These are phyloP conservation scores for Ips nitidus DNA, from an alignment of 1,140 invertebrate genomes.

Conservation along the genomic window DNA sequence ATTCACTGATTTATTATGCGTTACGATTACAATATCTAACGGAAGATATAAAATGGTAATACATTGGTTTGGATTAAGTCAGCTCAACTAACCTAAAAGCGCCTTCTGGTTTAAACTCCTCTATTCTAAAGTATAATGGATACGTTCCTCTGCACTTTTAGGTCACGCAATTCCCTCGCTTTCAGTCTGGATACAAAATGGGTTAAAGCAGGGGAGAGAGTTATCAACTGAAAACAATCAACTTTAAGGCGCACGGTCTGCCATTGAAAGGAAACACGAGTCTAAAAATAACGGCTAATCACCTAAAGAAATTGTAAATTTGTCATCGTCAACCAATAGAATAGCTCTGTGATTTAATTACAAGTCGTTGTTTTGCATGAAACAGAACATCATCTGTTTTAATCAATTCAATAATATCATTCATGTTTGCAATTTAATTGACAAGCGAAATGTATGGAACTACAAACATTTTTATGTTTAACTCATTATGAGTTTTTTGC, in stretches of 20 bases:
- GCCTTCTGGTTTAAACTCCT: too few species aligned
- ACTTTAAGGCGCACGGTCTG: neutral
- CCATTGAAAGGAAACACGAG: constrained; percentile 3
- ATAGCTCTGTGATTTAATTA: neutral
- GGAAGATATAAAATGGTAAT: too few species aligned
- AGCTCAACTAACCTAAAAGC: too few species aligned
- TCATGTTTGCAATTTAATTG: too few species aligned
- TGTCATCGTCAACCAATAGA: neutral
- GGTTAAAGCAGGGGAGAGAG: constrained; percentile 1
- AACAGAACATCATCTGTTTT: too few species aligned
- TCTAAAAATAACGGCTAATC: constrained; percentile 7
- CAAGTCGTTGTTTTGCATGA: neutral
- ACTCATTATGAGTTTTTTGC: too few species aligned
- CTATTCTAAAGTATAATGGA: neutral
- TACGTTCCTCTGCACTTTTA: constrained; percentile 1
- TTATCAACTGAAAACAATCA: constrained; percentile 19
- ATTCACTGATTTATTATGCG: too few species aligned
- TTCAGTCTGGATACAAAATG: constrained; percentile 4
- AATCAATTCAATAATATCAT: too few species aligned
- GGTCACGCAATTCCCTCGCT: constrained; percentile 10
- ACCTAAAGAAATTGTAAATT: neutral
- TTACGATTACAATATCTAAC: too few species aligned
- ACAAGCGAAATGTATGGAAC: too few species aligned
- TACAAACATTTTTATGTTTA: too few species aligned
- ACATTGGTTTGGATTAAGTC: too few species aligned